Evolutionary conservation across 2,113 vertebrate species (phyloP).

Genomic region (Zosterops hypoxanthus): DNA sequence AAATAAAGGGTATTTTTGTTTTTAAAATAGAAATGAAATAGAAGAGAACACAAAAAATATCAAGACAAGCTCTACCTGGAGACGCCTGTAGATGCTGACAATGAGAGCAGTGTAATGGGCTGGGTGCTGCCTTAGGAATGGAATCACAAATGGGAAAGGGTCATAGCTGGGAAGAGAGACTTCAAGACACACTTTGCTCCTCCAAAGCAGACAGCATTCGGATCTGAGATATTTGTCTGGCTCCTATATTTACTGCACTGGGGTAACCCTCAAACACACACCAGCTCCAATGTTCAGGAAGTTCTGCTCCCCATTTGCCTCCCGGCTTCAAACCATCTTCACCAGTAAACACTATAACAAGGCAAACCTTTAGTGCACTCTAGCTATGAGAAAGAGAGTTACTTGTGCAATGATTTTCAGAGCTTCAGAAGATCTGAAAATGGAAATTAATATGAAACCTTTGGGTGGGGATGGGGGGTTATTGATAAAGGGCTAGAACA

Average conservation of each 20-base stretch:
- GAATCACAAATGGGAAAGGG: background rate
- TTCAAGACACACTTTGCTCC: background rate
- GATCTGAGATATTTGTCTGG: background rate
- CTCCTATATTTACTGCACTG: background rate
- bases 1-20: background rate
- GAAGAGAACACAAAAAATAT: background rate
- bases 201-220: background rate
- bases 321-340: background rate
- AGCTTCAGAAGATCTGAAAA: background rate
- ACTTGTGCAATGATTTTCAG: background rate
- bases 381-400: background rate
- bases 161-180: background rate
- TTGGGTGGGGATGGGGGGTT: accelerated
- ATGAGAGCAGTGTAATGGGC: background rate
- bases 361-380: background rate
- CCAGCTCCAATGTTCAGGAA: background rate
- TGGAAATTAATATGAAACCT: background rate
- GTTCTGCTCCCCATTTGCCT: background rate
- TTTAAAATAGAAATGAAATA: background rate
- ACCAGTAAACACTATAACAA: background rate
- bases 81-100: background rate
- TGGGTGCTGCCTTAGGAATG: background rate
- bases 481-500: background rate
- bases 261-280: background rate
- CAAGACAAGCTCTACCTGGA: background rate